Base-by-base conservation (phyloP, 2,888 invertebrate genomes). In the Philereme vetulata region DNA sequence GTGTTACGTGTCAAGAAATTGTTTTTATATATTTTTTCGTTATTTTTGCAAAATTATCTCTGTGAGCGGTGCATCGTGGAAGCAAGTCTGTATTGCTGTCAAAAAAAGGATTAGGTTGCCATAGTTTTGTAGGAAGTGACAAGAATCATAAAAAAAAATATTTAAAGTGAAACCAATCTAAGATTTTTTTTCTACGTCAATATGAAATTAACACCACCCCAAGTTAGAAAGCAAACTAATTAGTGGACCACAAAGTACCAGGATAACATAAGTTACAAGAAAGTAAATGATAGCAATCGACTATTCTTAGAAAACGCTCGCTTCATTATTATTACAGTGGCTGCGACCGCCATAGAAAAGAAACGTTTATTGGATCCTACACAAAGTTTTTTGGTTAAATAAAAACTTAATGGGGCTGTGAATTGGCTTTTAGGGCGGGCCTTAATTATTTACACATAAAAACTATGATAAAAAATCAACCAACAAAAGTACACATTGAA, bases 31-130 rank as follows among this genome's bases (percentile, higher is more conserved):
- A 0, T 9, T 7, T 71, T 65, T 64, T 62, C 51, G 56, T 48
- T 57, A 54, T 50, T 40, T 65, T 60, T 62, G 49, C 60, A 60
- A 60, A 43, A 44, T 21, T 56, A 66, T 67, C 43, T 69, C 66
- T 52, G 71, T 72, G 72, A 73, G 74, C 75, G 72, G 77, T 80
- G 78, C 79, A 74, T 71, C 74, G 70, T 71, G 66, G 56, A 75
- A 76, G 74, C 76, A 67, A 65, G 54, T 61, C 58, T 64, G 40
- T 77, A 75, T 75, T 63, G 53, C 66, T 75, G 69, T 68, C 69
- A 71, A 57, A 57, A 67, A 67, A 66, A 69, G 52, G 72, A 81
- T 74, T 65, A 78, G 75, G 75, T 50, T 34, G 43, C 51, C 66
- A 77, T 69, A 67, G 71, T 36, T 52, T 38, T 56, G 49, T 53